Evolutionary conservation across 64 coral and sea anemone genomes (phyloP).

Genomic region (Montipora cactus): DNA sequence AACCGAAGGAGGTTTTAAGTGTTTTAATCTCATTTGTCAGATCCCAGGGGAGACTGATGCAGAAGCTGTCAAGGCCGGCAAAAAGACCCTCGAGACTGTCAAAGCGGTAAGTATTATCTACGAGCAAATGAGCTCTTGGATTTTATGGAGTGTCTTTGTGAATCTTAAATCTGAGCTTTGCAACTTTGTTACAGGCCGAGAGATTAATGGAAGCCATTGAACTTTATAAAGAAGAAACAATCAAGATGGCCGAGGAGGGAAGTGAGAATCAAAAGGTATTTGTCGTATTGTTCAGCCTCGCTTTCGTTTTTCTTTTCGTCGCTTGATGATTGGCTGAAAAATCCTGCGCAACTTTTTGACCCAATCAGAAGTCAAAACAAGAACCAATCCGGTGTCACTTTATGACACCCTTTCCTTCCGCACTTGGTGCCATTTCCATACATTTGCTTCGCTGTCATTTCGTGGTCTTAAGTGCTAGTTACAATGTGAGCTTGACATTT

Average conservation of each 20-base stretch:
- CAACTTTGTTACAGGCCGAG: slow-evolving; percentile 69
- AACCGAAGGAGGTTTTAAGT: neutral
- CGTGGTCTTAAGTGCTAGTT: too few species aligned
- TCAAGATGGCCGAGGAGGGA: slow-evolving; percentile 60
- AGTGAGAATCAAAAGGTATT: neutral
- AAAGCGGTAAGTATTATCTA: slow-evolving; percentile 71
- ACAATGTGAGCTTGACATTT: too few species aligned
- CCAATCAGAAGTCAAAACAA: too few species aligned
- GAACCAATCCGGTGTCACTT: too few species aligned
- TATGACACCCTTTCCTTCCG: too few species aligned
- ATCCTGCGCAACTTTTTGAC: neutral
- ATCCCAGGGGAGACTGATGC: slow-evolving; percentile 93
- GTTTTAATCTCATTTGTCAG: slow-evolving; percentile 26
- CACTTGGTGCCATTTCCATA: too few species aligned
- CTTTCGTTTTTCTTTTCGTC: neutral
- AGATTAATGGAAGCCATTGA: slow-evolving; percentile 96
- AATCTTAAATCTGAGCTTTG: too few species aligned
- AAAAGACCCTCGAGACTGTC: slow-evolving; percentile 94
- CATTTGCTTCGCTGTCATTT: too few species aligned
- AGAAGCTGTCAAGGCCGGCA: slow-evolving; percentile 93
- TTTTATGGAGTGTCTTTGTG: neutral
- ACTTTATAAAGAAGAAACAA: slow-evolving; percentile 91
- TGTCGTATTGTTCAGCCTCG: neutral
- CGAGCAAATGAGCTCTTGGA: neutral
- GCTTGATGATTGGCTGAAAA: neutral